phyloP scores from a whole-genome alignment of 1,140 invertebrate genomes.

The Brachystomella parvula region DNA sequence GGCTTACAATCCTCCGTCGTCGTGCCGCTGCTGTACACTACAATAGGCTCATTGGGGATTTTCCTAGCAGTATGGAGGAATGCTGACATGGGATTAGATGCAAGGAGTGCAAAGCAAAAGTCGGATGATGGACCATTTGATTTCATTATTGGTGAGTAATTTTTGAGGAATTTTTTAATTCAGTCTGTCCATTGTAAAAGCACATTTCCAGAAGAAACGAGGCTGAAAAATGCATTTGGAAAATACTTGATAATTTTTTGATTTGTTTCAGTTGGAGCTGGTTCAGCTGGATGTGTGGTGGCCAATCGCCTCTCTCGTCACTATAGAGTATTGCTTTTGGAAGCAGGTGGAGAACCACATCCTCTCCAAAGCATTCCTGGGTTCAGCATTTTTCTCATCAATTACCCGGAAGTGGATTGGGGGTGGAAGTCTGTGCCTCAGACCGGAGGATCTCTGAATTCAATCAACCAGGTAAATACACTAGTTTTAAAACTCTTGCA shows the following conservation, averaged over 20 bases:
- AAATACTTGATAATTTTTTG: neutral
- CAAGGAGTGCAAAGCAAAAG: neutral
- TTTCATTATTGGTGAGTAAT: neutral
- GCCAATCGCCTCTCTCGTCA: conserved; percentile 45
- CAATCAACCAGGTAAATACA: neutral
- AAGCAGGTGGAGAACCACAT: conserved; percentile 46
- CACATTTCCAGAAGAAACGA: too few relatives aligned
- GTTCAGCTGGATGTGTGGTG: conserved; percentile 48
- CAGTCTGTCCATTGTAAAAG: too few relatives aligned
- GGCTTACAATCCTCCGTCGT: neutral
- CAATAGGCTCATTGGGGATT: neutral
- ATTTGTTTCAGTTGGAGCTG: conserved; percentile 44
- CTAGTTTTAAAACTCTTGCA: neutral
- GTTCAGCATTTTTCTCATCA: neutral
- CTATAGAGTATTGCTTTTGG: conserved; percentile 43
- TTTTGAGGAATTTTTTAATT: neutral
- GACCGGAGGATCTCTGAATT: conserved; percentile 2
- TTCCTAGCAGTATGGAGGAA: neutral
- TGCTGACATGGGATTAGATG: neutral
- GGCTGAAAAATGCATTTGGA: too few relatives aligned
- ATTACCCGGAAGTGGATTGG: conserved; percentile 18
- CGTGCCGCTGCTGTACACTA: neutral
- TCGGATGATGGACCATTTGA: neutral
- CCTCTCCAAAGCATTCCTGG: conserved; percentile 36
- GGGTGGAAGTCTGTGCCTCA: conserved; percentile 20